A percentile compares a stretch with the other conserved stretches of the same genome.
Evolutionary conservation across 2,797 vertebrate species (phyloP).

Genomic region (Phoeniculus purpureus): DNA sequence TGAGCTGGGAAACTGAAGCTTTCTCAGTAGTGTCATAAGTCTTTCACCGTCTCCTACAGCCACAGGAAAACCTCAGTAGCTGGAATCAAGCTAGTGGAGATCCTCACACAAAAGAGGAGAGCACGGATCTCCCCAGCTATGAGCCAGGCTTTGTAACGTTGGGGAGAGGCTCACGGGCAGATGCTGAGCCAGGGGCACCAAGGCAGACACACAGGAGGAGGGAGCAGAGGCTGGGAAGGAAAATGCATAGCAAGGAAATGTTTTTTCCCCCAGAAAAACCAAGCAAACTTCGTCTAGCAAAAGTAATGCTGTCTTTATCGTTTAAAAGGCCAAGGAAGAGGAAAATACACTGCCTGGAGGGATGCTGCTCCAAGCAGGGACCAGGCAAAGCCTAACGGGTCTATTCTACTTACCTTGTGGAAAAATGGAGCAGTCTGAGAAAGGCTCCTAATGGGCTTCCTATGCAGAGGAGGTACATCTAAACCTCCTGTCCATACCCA

Average conservation of each 20-base stretch:
- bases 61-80: not conserved
- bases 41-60: not conserved
- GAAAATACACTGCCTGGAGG: not conserved
- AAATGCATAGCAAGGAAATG: not conserved
- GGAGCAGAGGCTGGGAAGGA: not conserved
- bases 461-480: not conserved
- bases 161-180: not conserved
- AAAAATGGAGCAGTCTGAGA: not conserved
- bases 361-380: not conserved
- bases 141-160: not conserved
- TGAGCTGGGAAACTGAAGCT: not conserved
- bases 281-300: not conserved
- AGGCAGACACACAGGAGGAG: not conserved
- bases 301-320: not conserved
- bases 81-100: not conserved
- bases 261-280: accelerated
- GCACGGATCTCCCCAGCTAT: not conserved
- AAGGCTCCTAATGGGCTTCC: not conserved
- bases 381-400: not conserved
- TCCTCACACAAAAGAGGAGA: not conserved
- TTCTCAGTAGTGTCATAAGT: not conserved
- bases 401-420: not conserved
- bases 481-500: not conserved
- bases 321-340: not conserved
- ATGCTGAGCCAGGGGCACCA: not conserved